These are phyloP conservation scores for Cochlearius cochlearius DNA, from an alignment of 2,113 vertebrate species.

Conservation along the genomic window DNA sequence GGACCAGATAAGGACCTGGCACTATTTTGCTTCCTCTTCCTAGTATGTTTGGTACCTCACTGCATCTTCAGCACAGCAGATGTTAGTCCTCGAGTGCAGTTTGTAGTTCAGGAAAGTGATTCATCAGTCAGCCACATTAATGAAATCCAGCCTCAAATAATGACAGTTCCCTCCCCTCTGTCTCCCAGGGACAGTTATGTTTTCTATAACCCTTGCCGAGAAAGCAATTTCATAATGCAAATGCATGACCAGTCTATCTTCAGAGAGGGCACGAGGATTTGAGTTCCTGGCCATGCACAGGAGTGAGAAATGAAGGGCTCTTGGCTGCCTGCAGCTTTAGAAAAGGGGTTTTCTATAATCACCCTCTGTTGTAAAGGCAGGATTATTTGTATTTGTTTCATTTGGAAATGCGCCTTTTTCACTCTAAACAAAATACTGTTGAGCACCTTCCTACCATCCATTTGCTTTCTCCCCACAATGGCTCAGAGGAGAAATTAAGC, in stretches of 20 bases:
- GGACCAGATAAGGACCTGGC: neutral
- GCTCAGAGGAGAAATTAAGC: conserved; percentile 39
- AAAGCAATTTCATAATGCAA: conserved; percentile 6
- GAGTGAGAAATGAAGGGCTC: conserved; percentile 37
- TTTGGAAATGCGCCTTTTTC: conserved; percentile 50
- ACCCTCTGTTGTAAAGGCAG: conserved; percentile 28
- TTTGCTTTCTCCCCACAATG: neutral
- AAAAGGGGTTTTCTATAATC: conserved; percentile 46
- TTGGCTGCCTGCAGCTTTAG: conserved; percentile 30
- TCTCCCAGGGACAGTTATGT: conserved; percentile 5
- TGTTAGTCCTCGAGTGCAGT: neutral
- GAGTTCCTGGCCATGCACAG: neutral
- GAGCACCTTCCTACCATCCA: conserved; percentile 31
- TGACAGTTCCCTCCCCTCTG: neutral
- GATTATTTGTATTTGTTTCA: conserved; percentile 58
- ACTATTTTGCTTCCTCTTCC: neutral
- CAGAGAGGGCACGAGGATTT: neutral
- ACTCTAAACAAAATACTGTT: neutral
- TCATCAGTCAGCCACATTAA: neutral
- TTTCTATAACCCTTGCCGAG: conserved; percentile 15
- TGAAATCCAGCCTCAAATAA: neutral
- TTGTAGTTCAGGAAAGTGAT: conserved; percentile 9
- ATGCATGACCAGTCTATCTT: neutral
- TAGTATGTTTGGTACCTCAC: neutral
- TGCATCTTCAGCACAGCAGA: neutral